phyloP scores from a whole-genome alignment of 2,113 vertebrate species.

The Actenoides hombroni region DNA sequence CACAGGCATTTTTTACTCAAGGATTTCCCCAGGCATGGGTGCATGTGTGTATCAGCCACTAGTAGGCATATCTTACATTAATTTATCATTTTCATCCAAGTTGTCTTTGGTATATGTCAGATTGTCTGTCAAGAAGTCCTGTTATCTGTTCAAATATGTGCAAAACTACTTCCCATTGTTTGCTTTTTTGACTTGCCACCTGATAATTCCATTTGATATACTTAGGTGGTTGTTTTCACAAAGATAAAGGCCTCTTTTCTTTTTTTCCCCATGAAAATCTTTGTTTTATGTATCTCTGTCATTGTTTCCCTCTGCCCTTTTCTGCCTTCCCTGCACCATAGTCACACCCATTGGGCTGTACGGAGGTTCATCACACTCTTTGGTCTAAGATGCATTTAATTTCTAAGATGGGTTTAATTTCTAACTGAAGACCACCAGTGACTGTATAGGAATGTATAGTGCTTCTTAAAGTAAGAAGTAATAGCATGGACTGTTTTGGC shows the following conservation, averaged over 20 bases:
- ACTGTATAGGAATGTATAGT: fast-evolving
- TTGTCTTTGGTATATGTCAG: background rate
- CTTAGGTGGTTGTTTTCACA: background rate
- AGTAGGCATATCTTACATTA: background rate
- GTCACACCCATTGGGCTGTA: fast-evolving
- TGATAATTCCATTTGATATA: background rate
- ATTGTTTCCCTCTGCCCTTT: background rate
- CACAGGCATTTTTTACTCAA: background rate
- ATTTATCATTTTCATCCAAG: background rate
- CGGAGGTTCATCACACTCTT: background rate
- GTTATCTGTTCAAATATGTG: background rate
- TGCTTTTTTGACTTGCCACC: background rate
- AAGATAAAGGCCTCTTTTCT: background rate
- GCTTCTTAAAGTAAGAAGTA: background rate
- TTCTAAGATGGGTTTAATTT: background rate
- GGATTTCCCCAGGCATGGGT: background rate
- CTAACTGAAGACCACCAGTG: background rate
- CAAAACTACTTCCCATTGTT: background rate
- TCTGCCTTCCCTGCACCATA: background rate
- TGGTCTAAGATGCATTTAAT: background rate
- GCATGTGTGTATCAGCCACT: fast-evolving
- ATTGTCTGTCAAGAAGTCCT: background rate
- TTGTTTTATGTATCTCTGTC: background rate
- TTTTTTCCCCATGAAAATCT: fast-evolving
- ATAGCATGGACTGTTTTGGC: fast-evolving